phyloP scores from a whole-genome alignment of 2,113 vertebrate genomes.

The Ifrita kowaldi region DNA sequence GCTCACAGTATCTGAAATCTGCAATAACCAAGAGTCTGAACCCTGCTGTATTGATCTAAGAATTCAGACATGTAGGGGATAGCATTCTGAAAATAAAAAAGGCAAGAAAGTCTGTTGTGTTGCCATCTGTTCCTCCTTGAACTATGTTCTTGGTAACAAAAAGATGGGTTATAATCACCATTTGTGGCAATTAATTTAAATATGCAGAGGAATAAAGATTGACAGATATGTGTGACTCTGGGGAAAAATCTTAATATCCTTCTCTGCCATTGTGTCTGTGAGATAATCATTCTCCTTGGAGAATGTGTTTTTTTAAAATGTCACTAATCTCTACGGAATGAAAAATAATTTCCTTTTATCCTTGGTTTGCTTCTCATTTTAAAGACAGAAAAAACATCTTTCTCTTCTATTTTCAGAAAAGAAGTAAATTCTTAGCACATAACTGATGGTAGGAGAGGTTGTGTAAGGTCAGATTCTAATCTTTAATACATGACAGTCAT shows the following conservation, averaged over 20 bases:
- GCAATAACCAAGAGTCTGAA: not conserved
- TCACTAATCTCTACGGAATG: not conserved
- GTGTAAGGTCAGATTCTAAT: not conserved
- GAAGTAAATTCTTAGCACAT: not conserved
- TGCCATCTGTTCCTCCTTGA: constrained; percentile 21
- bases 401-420: not conserved
- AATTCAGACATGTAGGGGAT: not conserved
- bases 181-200: constrained; percentile 38
- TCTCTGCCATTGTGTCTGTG: not conserved
- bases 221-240: constrained; percentile 9
- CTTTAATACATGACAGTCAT: not conserved
- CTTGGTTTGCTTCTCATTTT: not conserved
- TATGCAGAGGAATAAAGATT: constrained; percentile 9
- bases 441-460: not conserved
- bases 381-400: not conserved
- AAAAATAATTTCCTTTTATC: not conserved
- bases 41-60: not conserved
- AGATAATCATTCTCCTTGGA: not conserved
- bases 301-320: not conserved
- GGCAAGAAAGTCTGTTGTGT: not conserved
- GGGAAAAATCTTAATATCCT: constrained; percentile 22
- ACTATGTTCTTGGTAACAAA: not conserved
- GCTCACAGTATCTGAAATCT: not conserved
- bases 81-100: constrained; percentile 4
- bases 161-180: not conserved